Base-by-base conservation (phyloP, 1,140 invertebrate species). In the Drosophila tani region DNA sequence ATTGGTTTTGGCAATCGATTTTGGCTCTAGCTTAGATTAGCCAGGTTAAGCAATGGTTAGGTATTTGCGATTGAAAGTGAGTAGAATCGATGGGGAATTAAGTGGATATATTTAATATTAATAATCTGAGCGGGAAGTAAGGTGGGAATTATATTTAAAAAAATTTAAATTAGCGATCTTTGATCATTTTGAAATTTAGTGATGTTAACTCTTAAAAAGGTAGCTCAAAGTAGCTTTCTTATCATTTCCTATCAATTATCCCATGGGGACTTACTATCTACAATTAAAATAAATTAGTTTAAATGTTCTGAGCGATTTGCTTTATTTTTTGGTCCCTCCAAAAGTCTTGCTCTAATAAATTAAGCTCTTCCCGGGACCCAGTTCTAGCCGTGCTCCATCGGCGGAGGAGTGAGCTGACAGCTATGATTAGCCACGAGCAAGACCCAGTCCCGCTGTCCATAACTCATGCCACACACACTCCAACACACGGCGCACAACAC, bases 381-480 rank as follows among this genome's bases (percentile, higher is more conserved):
- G 66, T 58, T 59, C 27, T 50, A 50, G 45, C 24, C 17, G 7
- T 8, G 45, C 17, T 49, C 14, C 46, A 67, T 43, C 24, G 46
- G 40, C 45, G 64, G 40, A 46, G 63, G 32, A 29, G 59, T 64
- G 43, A 40, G 43, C 66, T 59, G 51, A 75, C 51, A 75, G 53
- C 74, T 21, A 69, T 78, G 66, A 73, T 71, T 79, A 55, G 41
- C 68, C 43, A 49, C 17, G 46, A 76, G 65, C 57, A 69, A 66
- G 35, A 45, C 47, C 35, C 47, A 79, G 45, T 58, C 58, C 45
- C 12, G 24, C 12, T 50, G 67, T 43, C 21, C 71, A 84, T 84
- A 81, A 81, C 45, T 83, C 79, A 79, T 65, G 66, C 55, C 79
- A 65, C 75, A 82, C 66, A 59, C 64, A 68, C 58, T 38, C 47